Evolutionary conservation across 2,113 vertebrate species (phyloP), one percentile per base, ranked within the genome.

Genomic region (Brevimyrus niger): DNA sequence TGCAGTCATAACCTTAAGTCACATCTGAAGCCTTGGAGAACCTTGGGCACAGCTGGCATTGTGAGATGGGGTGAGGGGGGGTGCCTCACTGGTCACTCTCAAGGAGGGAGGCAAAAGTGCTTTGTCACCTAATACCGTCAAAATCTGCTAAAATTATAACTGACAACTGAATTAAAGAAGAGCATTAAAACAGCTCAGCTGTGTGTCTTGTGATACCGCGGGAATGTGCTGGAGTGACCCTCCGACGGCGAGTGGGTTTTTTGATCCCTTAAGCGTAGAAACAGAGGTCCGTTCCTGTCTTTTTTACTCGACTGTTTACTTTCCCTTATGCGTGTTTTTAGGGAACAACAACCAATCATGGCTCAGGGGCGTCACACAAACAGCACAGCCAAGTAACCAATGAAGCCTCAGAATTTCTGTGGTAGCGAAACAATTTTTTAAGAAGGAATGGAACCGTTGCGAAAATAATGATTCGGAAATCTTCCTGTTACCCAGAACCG

Each of bases 1-100:
- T 53, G 61, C 50, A 27, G 44, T 19, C 23, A 11, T 65, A 38
- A 86, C 89, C 76, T 89, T 83, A 84, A 84, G 88, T 89, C 61
- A 85, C 76, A 50, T 50, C 53, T 35, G 11, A 46, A 69, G 42
- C 42, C 87, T 86, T 44, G 27, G 19, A 90, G 76, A 21, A 88
- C 46, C 86, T 83, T 3, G 3, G 50, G 50, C 17, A 44, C 42
- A 83, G 80, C 80, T 83, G 80, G 80, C 65, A 31, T 4, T 73
- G 65, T 31, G 65, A 5, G 13, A 76, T n/a, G 5, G 27, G 73
- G 15, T 31, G n/a, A 8, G 23, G 58, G 23, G 31, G 1, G 31
- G 27, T 13, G 4, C 73, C 7, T 42, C 31, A 15, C 31, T 17
- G 35, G 73, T 80, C 15, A 38, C 73, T 42, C 73, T 6, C 35